These are phyloP conservation scores for Noctilio leporinus DNA, from an alignment of 2,113 vertebrate genomes.

Conservation along the genomic window DNA sequence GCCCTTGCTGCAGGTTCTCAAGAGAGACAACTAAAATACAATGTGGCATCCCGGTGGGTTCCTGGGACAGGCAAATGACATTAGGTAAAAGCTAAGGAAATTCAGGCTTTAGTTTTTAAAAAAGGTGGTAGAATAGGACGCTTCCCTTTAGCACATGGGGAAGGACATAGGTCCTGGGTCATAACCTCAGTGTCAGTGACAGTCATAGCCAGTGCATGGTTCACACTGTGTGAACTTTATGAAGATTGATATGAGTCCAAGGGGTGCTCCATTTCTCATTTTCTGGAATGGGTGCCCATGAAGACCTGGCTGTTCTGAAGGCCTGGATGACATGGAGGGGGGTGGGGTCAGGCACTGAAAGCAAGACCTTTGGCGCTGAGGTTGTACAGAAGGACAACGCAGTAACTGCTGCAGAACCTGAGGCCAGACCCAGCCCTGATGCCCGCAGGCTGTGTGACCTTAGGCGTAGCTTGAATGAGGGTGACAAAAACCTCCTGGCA, in stretches of 20 bases:
- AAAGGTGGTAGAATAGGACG: background rate
- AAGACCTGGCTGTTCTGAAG: background rate
- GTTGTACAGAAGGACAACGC: background rate
- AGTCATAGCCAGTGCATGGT: background rate
- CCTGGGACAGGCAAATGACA: background rate
- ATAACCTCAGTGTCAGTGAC: background rate
- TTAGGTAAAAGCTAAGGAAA: background rate
- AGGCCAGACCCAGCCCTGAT: background rate
- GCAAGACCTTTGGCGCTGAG: background rate
- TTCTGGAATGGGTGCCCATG: background rate
- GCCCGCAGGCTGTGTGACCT: background rate
- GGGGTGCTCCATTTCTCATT: fast-evolving
- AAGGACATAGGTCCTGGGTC: background rate
- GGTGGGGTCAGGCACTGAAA: background rate
- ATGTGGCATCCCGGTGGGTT: background rate
- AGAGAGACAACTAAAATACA: background rate
- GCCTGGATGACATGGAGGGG: no score
- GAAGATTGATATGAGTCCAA: fast-evolving
- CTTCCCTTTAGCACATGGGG: background rate
- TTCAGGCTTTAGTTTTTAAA: background rate
- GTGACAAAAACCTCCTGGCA: background rate
- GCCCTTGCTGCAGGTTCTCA: no score
- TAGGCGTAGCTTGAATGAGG: background rate
- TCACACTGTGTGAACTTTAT: background rate
- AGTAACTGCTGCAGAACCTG: background rate